Conservation (phyloP, 1,140 invertebrate species). For the Brachionus sp. region DNA sequence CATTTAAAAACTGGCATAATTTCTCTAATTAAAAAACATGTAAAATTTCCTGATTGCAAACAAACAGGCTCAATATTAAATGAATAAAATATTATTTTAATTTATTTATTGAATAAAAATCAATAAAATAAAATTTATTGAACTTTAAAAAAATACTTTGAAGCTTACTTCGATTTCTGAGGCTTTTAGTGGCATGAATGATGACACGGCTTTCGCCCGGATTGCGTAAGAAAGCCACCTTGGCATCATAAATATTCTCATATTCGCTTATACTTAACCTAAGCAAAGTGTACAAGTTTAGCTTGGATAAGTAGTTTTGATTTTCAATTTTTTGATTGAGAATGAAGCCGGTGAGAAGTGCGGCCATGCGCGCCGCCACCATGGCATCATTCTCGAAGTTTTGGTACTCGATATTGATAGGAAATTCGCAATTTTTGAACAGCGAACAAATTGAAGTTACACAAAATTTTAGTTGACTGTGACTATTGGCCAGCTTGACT, state of each 20-base stretch:
- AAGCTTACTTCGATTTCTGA: neutral
- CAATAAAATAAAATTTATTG: neutral
- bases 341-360: neutral
- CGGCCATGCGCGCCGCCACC: neutral
- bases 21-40: neutral
- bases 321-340: slow-evolving; percentile 37
- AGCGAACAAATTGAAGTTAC: slow-evolving; percentile 8
- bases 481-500: slow-evolving; percentile 5
- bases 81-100: too few species aligned
- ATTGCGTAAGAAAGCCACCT: neutral
- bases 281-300: slow-evolving; percentile 20
- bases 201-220: neutral
- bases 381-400: slow-evolving; percentile 5
- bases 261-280: slow-evolving; percentile 5
- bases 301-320: neutral
- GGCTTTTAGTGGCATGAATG: slow-evolving; percentile 13
- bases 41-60: neutral
- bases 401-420: slow-evolving; percentile 17
- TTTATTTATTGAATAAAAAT: neutral
- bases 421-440: slow-evolving; percentile 44
- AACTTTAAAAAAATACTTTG: neutral
- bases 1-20: neutral
- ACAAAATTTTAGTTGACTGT: slow-evolving; percentile 26
- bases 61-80: too few species aligned
- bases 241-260: slow-evolving; percentile 24